Conservation (phyloP, 2,888 invertebrate species). For the Protula sp. region DNA sequence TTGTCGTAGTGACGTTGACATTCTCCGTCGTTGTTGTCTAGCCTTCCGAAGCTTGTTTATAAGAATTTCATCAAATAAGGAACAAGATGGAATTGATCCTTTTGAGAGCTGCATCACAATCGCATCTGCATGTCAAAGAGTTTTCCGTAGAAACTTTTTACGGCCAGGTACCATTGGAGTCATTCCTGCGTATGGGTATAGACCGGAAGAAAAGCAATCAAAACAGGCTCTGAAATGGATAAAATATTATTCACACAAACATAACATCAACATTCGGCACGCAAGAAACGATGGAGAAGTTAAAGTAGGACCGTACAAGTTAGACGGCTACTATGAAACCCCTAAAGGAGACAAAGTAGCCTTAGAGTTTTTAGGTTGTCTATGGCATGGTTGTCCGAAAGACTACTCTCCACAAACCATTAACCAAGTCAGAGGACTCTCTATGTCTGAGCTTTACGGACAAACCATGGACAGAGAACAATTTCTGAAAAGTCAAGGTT, state of each 20-base stretch:
- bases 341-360: too few relatives aligned
- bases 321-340: too few relatives aligned
- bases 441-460: neutral
- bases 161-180: neutral
- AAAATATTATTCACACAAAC: too few relatives aligned
- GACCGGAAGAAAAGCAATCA: neutral
- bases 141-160: neutral
- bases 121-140: neutral
- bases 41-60: neutral
- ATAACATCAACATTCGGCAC: too few relatives aligned
- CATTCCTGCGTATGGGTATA: neutral
- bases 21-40: neutral
- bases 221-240: neutral
- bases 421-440: neutral
- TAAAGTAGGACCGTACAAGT: too few relatives aligned
- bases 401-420: neutral
- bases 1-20: neutral
- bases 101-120: neutral
- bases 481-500: neutral
- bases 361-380: neutral
- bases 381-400: neutral
- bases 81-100: too few relatives aligned
- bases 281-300: too few relatives aligned
- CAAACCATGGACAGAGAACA: neutral
- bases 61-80: neutral